Evolutionary conservation across 2,113 vertebrate species (phyloP), one percentile per base, ranked within the genome.

Genomic region (Neopipo cinnamomea): DNA sequence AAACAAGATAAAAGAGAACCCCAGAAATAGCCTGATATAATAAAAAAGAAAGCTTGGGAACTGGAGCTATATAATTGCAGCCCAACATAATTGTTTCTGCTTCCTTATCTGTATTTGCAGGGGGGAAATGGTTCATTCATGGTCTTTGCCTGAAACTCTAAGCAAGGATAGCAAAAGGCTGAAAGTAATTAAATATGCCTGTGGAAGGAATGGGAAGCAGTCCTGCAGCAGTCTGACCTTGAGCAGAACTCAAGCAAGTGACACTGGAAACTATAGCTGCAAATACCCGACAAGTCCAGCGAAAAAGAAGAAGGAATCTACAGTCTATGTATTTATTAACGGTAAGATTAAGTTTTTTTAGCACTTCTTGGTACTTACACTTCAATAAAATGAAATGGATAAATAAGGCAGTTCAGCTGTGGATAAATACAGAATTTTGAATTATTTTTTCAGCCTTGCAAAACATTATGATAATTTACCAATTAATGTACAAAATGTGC

Each of bases 261-360:
- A 99, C 97, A 99, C 99, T 2, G 99, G 99, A 95, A 97, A 95
- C 63, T 99, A 98, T 82, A 98, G 97, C 96, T 99, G 99, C 97
- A 98, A 96, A 84, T 99, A 99, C 70, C 96, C 91, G 49, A 97
- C 75, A 47, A 96, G 95, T 85, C 89, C 94, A 66, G 95, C 85
- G 4, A 98, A 97, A 93, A 97, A 97, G 94, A 97, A 97, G 77
- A 98, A 90, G 77, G 97, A 98, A 86, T 96, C 97, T n/a, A 96
- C 98, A 5, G 92, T 99, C 95, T 99, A 99, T 71, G 93, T 99
- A 89, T 99, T 98, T 98, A 98, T 99, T 97, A 98, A 98, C 96
- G 99, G 99, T 99, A 99, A 99, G 98, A 98, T n/a, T 20, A 62
- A 55, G 22, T 9, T 84, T 46, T 97, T 91, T 74, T 74, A 37